Base-by-base conservation (phyloP, 2,888 invertebrate species). In the Drosophila mimica region DNA sequence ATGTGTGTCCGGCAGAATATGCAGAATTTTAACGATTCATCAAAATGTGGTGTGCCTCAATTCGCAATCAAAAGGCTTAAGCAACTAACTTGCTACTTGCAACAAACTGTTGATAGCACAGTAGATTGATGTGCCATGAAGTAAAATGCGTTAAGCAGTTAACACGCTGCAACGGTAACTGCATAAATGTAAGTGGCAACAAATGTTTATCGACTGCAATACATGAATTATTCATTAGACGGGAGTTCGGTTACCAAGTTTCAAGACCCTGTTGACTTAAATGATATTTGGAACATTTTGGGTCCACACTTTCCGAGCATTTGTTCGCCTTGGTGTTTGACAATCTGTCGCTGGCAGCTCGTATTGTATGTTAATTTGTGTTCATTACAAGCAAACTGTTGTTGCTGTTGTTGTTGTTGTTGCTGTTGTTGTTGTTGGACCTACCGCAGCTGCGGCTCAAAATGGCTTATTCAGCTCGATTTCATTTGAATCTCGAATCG, bases 321-420 rank as follows among this genome's bases (percentile, higher is more conserved):
- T 63, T 58, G 72, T 59, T 71, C 33, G 70, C 61, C 51, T 62
- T 64, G 76, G 76, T 81, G 81, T 82, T 82, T 74, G 82, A 82
- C 83, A 82, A 82, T 80, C 81, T 80, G 77, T 82, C 80, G 76
- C 59, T 60, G 4, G 43, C 40, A 43, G 72, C 34, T 70, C 30
- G 78, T 65, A 83, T 83, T 83, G 83, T 83, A 85, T 83, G 85
- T 82, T 83, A 83, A 85, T 82, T 76, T 73, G 75, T 72, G 75
- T 75, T 82, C 77, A 83, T 79, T 84, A 78, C 75, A 81, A 73
- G 60, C 57, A 34, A 63, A 48, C 48, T 33, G 33, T 34, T 40
- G 58, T 57, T 57, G 56, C 8, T 56, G 28, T 17, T 53, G 34
- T 20, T 28, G 40, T 17, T 38, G 54, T n/a, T 20, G 20, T 11